Percentiles rank a stretch among this genome's conserved stretches.
phyloP scores from a whole-genome alignment of 2,888 invertebrate genomes.

The Frankliniella intonsa region DNA sequence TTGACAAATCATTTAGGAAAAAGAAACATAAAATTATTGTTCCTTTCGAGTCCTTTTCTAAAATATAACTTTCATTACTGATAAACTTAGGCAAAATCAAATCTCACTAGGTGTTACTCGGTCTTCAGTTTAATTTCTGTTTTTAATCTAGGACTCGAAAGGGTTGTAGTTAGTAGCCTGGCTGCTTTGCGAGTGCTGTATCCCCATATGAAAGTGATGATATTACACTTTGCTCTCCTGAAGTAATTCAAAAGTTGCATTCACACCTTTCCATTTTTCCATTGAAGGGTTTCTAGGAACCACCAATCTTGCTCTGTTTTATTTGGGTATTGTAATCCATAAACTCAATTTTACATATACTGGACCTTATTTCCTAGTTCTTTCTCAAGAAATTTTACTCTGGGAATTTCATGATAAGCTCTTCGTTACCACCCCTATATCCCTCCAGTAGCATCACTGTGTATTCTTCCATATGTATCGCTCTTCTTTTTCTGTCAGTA shows the following conservation, averaged over 20 bases:
- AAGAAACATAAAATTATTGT: background rate
- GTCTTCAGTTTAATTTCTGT: background rate
- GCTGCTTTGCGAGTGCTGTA: conserved; percentile 24
- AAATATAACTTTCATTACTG: background rate
- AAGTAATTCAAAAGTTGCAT: too few relatives aligned
- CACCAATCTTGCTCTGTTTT: background rate
- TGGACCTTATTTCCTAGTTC: background rate
- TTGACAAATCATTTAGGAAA: background rate
- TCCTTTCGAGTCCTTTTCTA: background rate
- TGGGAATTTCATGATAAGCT: too few relatives aligned
- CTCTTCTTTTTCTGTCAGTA: conserved; percentile 2
- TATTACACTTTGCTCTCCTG: background rate
- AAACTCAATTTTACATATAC: background rate
- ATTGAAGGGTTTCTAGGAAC: too few relatives aligned
- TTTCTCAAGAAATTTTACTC: background rate
- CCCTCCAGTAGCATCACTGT: background rate
- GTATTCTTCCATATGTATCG: background rate
- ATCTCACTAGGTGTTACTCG: background rate
- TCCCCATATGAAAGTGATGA: background rate
- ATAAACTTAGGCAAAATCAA: background rate
- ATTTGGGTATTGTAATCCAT: background rate
- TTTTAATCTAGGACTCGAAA: background rate
- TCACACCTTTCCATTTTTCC: too few relatives aligned
- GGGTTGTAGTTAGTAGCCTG: background rate
- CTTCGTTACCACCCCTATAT: too few relatives aligned